Evolutionary conservation across 2,888 invertebrate genomes (phyloP).

Genomic region (Seira ritae): DNA sequence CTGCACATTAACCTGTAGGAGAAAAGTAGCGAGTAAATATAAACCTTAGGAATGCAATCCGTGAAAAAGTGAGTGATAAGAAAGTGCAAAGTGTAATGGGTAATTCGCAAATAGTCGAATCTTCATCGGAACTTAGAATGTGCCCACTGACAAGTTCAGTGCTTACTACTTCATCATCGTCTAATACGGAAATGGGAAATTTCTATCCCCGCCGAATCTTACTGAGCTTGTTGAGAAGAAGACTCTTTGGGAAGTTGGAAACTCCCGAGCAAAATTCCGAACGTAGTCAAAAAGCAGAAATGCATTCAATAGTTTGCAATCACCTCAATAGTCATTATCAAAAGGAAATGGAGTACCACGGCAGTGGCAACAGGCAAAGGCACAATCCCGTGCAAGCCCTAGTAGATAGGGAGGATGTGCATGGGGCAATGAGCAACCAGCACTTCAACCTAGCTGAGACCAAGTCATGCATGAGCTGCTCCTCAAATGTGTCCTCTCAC

Average conservation of each 20-base stretch:
- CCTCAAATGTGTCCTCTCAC: background rate
- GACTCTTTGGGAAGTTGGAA: conserved; percentile 42
- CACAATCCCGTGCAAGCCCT: background rate
- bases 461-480: conserved; percentile 41
- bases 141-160: conserved; percentile 57
- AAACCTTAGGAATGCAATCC: conserved; percentile 18
- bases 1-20: too few species aligned
- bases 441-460: conserved; percentile 1
- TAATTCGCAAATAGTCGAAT: conserved; percentile 30
- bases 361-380: conserved; percentile 12
- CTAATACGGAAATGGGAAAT: conserved; percentile 31
- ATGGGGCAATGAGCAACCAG: conserved; percentile 59
- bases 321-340: conserved; percentile 8
- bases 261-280: background rate
- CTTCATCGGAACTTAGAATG: conserved; percentile 45
- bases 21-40: background rate
- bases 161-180: background rate
- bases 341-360: background rate
- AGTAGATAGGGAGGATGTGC: conserved; percentile 3
- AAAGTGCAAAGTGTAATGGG: conserved; percentile 49
- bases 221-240: conserved; percentile 61
- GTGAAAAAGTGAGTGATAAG: conserved; percentile 46
- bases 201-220: conserved; percentile 68
- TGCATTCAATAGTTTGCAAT: background rate
- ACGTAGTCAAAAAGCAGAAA: conserved; percentile 26